Evolutionary conservation across 2,797 vertebrate species (phyloP), one percentile per base, ranked within the genome.

Genomic region (Sebastes variabilis): DNA sequence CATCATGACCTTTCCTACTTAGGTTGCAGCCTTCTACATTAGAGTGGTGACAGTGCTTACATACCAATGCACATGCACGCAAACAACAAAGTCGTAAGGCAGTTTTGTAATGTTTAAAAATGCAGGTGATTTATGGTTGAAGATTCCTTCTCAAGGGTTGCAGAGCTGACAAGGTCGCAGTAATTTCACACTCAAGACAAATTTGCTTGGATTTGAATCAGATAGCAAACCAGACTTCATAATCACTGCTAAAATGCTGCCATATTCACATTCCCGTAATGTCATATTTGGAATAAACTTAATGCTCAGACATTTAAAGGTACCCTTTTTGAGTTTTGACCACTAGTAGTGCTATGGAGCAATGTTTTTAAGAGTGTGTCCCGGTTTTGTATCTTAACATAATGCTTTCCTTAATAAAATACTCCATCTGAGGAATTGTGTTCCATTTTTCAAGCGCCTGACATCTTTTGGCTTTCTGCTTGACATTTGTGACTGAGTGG

Each of bases 1-100:
- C 49, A 29, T 72, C 18, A 9, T 29, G 49, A 70, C 29, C 73
- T 73, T 87, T 84, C n/a, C 49, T 61, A 27, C 58, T 75, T 54
- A 59, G 70, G n/a, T 29, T 81, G 58, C 66, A 83, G 42, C 59
- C 59, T 8, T 78, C 29, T 54, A n/a, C 14, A 38, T 24, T 16
- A 8, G 18, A n/a, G 56, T 34, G 1, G 4, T 75, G 58, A 65
- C 6, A n/a, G 8, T 4, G 46, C 59, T 79, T 76, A 71, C 22
- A 76, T 78, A 60, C 25, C 52, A n/a, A 20, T 20, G 14, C n/a
- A 29, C n/a, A 2, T 9, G 55, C 11, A 24, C 29, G 42, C 32
- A 54, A 52, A 58, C 36, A 64, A 64, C 18, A 54, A 22, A 13
- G n/a, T 32, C 24, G 18, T 54, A 6, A 27, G 30, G 27, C 10